Base-by-base conservation (phyloP, 2,888 invertebrate genomes). In the Coleophora flavipennella region DNA sequence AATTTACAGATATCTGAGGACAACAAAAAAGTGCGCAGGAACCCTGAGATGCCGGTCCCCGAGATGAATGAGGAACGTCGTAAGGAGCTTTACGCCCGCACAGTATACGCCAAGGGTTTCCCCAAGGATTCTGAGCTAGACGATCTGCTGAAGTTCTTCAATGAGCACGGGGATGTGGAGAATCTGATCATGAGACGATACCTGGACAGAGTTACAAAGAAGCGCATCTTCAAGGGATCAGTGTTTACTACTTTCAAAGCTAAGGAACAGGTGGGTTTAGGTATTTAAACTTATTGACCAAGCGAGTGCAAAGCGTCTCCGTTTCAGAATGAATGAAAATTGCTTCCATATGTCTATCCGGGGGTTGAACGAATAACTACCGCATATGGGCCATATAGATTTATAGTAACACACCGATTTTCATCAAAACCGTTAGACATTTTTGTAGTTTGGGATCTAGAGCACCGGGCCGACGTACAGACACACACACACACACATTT, bases 101-200 rank as follows among this genome's bases (percentile, higher is more conserved):
- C 96, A 1, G 87, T 94, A 11, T 99, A 98, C 62, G 91, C 91
- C 36, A 97, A 97, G 86, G 94, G 94, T 4, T 95, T 95, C 58
- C 90, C 92, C 0, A 87, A 89, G 57, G 90, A 88, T 46, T 86
- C 88, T 6, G 69, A 79, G 0, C 80, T 96, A 26, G 92, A 94
- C 50, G 88, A 90, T 4, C 70, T 96, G 4, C 85, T 94, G 37
- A 88, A 86, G 39, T 96, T 89, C 70, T 91, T 96, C 57, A 88
- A 88, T 45, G 73, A 87, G 10, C 89, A 87, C 62, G 93, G 93
- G 0, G 84, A 86, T 32, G 86, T 90, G 0, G 91, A 92, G 36
- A 91, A 91, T 54, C 79, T 95, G 9, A 83, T 85, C 1, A 89
- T 90, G 86, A 86, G 89, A 40, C 70, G 60, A 41, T 91, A 88